Base-by-base conservation (phyloP, 2,797 vertebrate species). In the Pseudochaenichthys georgianus region DNA sequence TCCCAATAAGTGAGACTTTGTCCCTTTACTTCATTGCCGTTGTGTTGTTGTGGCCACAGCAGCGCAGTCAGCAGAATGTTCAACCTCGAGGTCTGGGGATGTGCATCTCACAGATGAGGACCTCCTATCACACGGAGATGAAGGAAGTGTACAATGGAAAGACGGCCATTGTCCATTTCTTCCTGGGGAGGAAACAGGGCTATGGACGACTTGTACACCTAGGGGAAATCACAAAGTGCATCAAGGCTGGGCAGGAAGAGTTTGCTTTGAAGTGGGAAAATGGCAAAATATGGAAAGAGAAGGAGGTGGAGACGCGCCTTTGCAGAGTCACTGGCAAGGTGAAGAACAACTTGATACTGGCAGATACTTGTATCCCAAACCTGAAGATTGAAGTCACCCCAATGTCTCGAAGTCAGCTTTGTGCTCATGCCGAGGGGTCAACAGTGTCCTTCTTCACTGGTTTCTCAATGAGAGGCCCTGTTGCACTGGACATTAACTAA, bases 381-480 rank as follows among this genome's bases (percentile, higher is more conserved):
- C 42, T 84, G 9, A 88, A 81, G 50, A 15, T 94, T 0, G 66
- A 86, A 71, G 81, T 94, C 6, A 7, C 8, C 47, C 89, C 93
- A 53, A 65, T 89, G 73, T 92, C 87, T 75, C 80, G 34, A 79
- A 86, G 81, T 57, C 86, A 94, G 78, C 81, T 93, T 3, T 48
- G 63, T 62, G 80, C 82, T 0, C 4, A 11, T 0, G 13, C 0
- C 3, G 23, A 45, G 1, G 82, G 80, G 0, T 79, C 79, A 0
- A 11, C 28, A 45, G 91, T 93, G 23, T 87, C 92, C 2, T 94
- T 94, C 81, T 91, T 89, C 31, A 41, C 88, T 1, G 93, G 94
- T 42, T 94, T 95, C 79, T 82, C 93, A 0, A 86, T 94, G 78
- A 90, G 66, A 47, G 93, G 92, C 12, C 93, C 93, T 28, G 10